Base-by-base conservation (phyloP, 2,797 vertebrate genomes). In the Sebastes jordani region DNA sequence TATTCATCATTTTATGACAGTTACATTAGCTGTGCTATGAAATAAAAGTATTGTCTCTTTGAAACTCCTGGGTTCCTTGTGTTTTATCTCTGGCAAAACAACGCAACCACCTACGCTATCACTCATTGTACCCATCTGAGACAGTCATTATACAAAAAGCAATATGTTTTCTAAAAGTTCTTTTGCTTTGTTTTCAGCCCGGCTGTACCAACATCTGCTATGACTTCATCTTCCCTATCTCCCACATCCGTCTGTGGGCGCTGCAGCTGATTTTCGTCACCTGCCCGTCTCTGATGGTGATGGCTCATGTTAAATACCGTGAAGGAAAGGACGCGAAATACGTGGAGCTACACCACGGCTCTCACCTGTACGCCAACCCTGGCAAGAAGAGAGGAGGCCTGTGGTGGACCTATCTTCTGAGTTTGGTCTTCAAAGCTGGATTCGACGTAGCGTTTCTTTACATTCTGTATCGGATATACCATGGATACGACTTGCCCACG, bases 191-290 rank as follows among this genome's bases (percentile, higher is more conserved):
- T 80, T 83, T 78, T 5, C 88, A 96, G 92, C 97, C 97, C 0
- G 98, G 98, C 80, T 99, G 98, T 62, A 89, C 86, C 87, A 99
- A 97, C 0, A 96, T 98, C 69, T 99, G 98, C 92, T 99, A 88
- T 0, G 97, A 99, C 74, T 88, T 95, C 84, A 96, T 97, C 93
- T 99, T 99, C 92, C 98, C 98, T 0, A 90, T 99, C 91, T 99
- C 98, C 80, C 98, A 99, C 66, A 97, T 98, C 93, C 97, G 97
- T 27, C 96, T 99, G 63, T 99, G 98, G 98, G 97, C 98, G 1
- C 92, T 99, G 91, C 98, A 99, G 95, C 97, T 99, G 76, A 99
- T 99, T 93, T 96, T 99, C 8, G 96, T 99, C 92, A 99, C 97
- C 0, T 99, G 98, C 62, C 98, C 98, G 0, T 99, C 98, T 0